Evolutionary conservation across 2,888 invertebrate genomes (phyloP).

Genomic region (Trissolcus brochymenae): DNA sequence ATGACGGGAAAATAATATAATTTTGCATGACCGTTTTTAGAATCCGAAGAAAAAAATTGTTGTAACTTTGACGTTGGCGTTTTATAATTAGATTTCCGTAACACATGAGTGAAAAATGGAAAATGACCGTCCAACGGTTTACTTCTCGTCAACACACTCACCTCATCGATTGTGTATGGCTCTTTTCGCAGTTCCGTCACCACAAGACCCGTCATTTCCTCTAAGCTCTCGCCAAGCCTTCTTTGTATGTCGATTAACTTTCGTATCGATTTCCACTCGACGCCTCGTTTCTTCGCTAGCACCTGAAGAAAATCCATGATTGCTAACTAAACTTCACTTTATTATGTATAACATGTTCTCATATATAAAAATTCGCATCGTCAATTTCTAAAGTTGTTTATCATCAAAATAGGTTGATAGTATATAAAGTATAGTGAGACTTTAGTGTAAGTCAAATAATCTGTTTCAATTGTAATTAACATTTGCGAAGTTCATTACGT

Average conservation of each 20-base stretch:
- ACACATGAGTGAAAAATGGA: not conserved
- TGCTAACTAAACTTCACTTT: constrained; percentile 18
- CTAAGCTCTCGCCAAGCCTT: constrained; percentile 80
- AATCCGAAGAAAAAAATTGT: not conserved
- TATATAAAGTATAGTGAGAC: no score
- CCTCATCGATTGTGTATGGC: constrained; percentile 83
- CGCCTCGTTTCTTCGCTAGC: constrained; percentile 80
- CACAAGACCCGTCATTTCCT: constrained; percentile 85
- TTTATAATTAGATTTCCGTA: no score
- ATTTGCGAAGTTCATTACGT: no score
- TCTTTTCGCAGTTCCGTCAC: constrained; percentile 80
- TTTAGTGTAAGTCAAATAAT: no score
- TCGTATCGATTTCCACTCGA: constrained; percentile 82
- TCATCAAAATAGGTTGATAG: no score
- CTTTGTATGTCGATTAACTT: constrained; percentile 87
- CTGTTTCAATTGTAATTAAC: no score
- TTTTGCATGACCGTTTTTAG: not conserved
- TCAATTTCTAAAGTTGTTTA: no score
- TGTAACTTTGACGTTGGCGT: no score
- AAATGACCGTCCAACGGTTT: constrained; percentile 5
- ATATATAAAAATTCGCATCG: no score
- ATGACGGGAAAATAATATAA: not conserved
- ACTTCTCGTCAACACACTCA: constrained; percentile 68
- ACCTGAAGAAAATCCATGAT: constrained; percentile 76
- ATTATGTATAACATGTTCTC: no score